These are phyloP conservation scores for Epistrophella euchroma DNA, from an alignment of 2,888 invertebrate species.

Conservation along the genomic window DNA sequence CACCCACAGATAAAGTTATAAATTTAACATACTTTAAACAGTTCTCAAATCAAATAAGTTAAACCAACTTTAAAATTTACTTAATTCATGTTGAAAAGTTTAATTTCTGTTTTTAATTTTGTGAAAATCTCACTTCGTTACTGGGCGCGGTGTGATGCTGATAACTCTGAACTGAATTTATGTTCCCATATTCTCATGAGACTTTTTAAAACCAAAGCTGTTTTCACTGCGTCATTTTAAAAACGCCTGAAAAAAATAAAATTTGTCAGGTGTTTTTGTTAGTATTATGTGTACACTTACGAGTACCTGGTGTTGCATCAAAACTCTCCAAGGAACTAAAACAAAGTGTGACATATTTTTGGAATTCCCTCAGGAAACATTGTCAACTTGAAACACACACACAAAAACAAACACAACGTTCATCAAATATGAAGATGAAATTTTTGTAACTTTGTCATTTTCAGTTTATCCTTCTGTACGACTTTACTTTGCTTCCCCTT, in stretches of 20 bases:
- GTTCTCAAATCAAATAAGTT: too few species aligned
- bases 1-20: too few species aligned
- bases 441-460: slow-evolving; percentile 39
- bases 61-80: too few species aligned
- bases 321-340: slow-evolving; percentile 29
- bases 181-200: not conserved
- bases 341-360: slow-evolving; percentile 41
- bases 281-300: not conserved
- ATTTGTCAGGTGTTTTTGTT: slow-evolving; percentile 22
- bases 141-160: not conserved
- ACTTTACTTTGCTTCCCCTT: not conserved
- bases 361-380: slow-evolving; percentile 29
- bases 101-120: not conserved
- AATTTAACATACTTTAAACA: too few species aligned
- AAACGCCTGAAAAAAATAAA: slow-evolving; percentile 24
- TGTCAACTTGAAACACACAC: slow-evolving; percentile 24
- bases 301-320: slow-evolving; percentile 15
- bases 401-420: slow-evolving; percentile 14
- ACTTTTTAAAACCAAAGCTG: slow-evolving; percentile 12
- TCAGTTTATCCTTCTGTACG: slow-evolving; percentile 33
- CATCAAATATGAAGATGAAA: slow-evolving; percentile 26
- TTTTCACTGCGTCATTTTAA: slow-evolving; percentile 15
- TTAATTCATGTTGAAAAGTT: not conserved
- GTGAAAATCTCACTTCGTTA: not conserved
- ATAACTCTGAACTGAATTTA: not conserved